These are phyloP conservation scores for Bos indicus DNA, from an alignment of 2,113 vertebrate species.

Conservation along the genomic window DNA sequence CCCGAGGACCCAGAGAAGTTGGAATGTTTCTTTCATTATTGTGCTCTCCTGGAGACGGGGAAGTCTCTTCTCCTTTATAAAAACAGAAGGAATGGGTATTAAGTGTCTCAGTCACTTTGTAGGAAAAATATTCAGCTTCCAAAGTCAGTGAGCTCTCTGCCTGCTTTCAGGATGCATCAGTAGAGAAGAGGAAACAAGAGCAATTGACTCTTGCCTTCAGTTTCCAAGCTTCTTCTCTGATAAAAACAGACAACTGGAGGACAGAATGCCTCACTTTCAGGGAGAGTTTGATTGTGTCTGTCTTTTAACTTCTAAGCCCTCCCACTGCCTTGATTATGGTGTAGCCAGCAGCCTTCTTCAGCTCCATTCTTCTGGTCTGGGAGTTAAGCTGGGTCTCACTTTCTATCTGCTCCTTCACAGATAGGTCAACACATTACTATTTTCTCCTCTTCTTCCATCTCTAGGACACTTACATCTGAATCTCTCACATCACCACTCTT, in stretches of 20 bases:
- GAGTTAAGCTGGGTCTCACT: background rate
- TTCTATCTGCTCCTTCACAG: background rate
- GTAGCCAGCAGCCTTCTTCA: background rate
- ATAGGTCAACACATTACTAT: background rate
- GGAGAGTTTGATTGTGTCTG: background rate
- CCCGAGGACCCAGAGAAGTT: rapidly evolving
- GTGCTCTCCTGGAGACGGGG: background rate
- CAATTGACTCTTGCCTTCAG: background rate
- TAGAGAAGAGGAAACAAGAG: background rate
- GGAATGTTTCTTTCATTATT: background rate
- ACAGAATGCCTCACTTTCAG: background rate
- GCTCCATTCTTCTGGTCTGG: background rate
- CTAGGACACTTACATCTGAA: background rate
- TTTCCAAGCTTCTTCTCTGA: background rate
- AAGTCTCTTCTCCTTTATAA: background rate
- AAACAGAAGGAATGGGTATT: background rate
- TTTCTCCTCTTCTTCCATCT: background rate
- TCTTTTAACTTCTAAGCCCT: no score
- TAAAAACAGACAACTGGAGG: background rate
- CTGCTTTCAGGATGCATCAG: background rate
- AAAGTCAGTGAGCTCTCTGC: background rate
- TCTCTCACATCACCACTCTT: rapidly evolving
- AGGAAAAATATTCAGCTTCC: background rate
- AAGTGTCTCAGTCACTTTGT: background rate
- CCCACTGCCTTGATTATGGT: background rate